Base-by-base conservation (phyloP, 2,113 vertebrate genomes). In the Hippopotamus amphibius region DNA sequence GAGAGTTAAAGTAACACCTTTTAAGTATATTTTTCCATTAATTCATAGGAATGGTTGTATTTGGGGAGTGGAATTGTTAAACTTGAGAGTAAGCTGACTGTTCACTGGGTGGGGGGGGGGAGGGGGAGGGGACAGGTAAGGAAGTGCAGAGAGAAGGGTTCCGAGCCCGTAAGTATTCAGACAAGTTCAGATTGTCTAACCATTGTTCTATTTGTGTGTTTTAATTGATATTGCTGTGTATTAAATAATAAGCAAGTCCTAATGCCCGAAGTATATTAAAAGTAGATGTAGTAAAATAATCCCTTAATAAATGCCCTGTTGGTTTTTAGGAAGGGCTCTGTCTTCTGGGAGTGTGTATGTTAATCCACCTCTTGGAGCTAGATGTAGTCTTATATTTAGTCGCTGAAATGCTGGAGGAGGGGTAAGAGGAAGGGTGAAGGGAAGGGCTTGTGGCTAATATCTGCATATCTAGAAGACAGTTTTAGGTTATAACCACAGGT, bases 251-350 rank as follows among this genome's bases (percentile, higher is more conserved):
- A 88, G 30, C 24, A 90, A 92, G 59, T 93, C 53, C 50, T 86
- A 61, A 41, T 77, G 43, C 46, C 55, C 9, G 15, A 89, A 95
- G 41, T 57, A 61, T 76, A 21, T 88, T 74, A 95, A 88, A 79
- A 65, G 57, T 71, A 88, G 63, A 79, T 24, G 17, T 91, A 84
- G 87, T 63, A 68, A 79, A 68, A 41, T 46, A 63, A 50, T 55
- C 33, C 28, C 22, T 82, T 28, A 77, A 41, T 63, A 33, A 89
- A 66, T 37, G 33, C 10, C 37, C 28, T 88, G 48, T 81, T 86
- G 50, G 13, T 37, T 95, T 89, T 91, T 92, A 89, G 55, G n/a
- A 84, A 94, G 83, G 53, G 53, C 79, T 89, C 24, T 88, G 41
- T 81, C 48, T 82, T 68, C 82, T 69, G 48, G 69, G 43, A 22